Conservation (phyloP, 2,113 vertebrate genomes). For the Promerops cafer region DNA sequence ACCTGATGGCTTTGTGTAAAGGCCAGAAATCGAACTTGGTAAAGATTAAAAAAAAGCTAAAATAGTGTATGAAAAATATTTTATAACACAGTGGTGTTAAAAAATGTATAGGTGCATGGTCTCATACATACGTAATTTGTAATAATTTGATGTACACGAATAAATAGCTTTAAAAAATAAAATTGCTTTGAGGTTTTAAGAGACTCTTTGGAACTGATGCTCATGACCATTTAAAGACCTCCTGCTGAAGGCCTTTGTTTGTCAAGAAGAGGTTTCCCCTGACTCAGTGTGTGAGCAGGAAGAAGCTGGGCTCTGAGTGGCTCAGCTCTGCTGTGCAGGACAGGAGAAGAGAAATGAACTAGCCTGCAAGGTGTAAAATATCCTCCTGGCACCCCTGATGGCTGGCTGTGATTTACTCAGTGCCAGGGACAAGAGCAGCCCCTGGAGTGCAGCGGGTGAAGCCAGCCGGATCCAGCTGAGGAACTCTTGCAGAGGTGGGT, state of each 20-base stretch:
- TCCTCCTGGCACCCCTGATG: rapidly evolving
- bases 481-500: neutral
- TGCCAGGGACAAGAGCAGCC: neutral
- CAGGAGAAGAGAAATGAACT: neutral
- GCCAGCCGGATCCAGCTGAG: neutral
- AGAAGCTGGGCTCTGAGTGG: neutral
- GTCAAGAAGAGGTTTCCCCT: neutral
- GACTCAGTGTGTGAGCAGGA: neutral
- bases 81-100: neutral
- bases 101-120: neutral
- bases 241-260: neutral
- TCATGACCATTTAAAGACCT: neutral
- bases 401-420: neutral
- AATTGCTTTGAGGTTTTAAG: neutral
- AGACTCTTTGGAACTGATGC: neutral
- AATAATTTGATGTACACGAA: neutral
- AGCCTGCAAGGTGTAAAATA: neutral
- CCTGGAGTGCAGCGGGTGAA: neutral
- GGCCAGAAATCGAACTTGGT: neutral
- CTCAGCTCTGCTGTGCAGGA: neutral
- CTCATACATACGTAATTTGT: neutral
- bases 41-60: neutral
- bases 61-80: neutral
- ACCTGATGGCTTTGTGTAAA: neutral
- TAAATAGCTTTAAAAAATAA: neutral